Conservation (phyloP, 2,888 invertebrate genomes). For the Zhuqinia jingwanae region DNA sequence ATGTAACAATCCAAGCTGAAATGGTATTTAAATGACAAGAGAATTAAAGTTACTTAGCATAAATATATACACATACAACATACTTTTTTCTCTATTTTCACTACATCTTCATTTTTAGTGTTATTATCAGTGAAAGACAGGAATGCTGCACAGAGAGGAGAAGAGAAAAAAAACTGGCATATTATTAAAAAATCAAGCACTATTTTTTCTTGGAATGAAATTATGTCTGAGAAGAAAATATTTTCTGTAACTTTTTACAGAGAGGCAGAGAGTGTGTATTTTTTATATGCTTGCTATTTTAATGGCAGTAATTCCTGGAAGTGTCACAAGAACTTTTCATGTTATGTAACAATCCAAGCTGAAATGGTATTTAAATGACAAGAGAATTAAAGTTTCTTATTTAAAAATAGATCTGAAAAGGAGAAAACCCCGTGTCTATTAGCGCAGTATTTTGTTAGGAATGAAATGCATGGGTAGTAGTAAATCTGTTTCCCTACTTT, state of each 20-base stretch:
- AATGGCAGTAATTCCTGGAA: slow-evolving; percentile 2
- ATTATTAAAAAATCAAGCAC: background rate
- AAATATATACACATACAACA: too few species aligned
- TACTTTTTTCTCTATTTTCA: background rate
- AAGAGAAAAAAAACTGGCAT: slow-evolving; percentile 4
- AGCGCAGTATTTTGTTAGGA: too few species aligned
- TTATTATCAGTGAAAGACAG: slow-evolving; percentile 35
- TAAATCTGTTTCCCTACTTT: too few species aligned
- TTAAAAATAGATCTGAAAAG: background rate
- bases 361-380: slow-evolving; percentile 18
- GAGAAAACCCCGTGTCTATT: too few species aligned
- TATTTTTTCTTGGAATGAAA: slow-evolving; percentile 5
- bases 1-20: background rate
- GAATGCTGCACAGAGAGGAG: background rate
- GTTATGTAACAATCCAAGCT: background rate
- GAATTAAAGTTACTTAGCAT: background rate
- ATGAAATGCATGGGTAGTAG: too few species aligned
- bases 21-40: slow-evolving; percentile 12
- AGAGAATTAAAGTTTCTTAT: background rate
- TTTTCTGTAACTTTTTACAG: background rate
- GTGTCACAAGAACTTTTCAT: background rate
- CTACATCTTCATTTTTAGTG: slow-evolving; percentile 33
- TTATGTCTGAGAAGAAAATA: background rate
- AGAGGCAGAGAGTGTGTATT: background rate
- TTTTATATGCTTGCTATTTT: background rate